Evolutionary conservation across 92 coral and sea anemone genomes (phyloP).

Genomic region (Palythoa heliodiscus): DNA sequence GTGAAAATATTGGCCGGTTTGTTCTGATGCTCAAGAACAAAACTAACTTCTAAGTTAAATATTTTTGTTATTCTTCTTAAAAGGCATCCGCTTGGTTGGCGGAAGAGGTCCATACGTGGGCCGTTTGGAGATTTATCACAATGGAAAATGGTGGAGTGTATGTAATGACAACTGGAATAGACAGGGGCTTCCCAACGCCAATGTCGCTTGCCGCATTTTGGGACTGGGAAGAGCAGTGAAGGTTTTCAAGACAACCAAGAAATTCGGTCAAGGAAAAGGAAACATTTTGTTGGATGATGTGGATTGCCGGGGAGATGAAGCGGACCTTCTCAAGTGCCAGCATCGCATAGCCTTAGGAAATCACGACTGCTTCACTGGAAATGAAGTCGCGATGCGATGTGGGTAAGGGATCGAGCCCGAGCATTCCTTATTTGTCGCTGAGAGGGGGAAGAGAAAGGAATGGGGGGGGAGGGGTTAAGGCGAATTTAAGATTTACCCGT

Average conservation of each 20-base stretch:
- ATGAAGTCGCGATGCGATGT: slow-evolving; percentile 13
- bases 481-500: too few relatives aligned
- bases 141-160: slow-evolving; percentile 8
- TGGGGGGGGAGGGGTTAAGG: too few relatives aligned
- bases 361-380: not conserved
- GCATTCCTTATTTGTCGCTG: too few relatives aligned
- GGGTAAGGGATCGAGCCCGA: not conserved
- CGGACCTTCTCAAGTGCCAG: not conserved
- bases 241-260: not conserved
- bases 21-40: too few relatives aligned
- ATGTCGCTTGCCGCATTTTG: slow-evolving; percentile 26
- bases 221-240: slow-evolving; percentile 21
- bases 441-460: too few relatives aligned
- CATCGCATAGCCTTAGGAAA: not conserved
- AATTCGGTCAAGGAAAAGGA: slow-evolving; percentile 1
- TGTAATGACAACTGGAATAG: slow-evolving; percentile 18
- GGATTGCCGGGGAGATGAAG: slow-evolving; percentile 5
- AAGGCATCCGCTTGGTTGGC: slow-evolving; percentile 11
- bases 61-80: not conserved
- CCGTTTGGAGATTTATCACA: slow-evolving; percentile 23
- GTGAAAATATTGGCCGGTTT: not conserved
- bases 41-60: too few relatives aligned
- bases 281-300: slow-evolving; percentile 17
- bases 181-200: not conserved
- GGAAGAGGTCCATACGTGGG: slow-evolving; percentile 11